Evolutionary conservation across 1,140 invertebrate genomes (phyloP).

Genomic region (Lordiphosa stackelbergi): DNA sequence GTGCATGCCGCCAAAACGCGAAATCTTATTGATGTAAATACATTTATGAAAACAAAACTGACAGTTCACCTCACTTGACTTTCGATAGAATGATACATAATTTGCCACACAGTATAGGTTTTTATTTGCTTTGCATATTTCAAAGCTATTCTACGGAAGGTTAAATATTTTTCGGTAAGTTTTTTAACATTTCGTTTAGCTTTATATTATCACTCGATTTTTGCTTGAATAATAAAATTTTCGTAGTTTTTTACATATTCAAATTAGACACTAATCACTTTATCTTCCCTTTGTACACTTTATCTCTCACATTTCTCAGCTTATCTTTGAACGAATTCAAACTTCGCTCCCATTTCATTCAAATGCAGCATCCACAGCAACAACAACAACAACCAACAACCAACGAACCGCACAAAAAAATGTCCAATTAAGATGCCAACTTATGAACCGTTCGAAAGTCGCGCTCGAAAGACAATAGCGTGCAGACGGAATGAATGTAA

Average conservation of each 20-base stretch:
- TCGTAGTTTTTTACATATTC: too few relatives aligned
- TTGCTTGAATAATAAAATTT: not conserved
- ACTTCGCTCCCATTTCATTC: not conserved
- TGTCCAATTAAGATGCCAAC: constrained; percentile 21
- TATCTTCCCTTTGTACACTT: not conserved
- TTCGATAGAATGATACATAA: too few relatives aligned
- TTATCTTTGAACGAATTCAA: not conserved
- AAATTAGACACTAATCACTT: not conserved
- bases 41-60: too few relatives aligned
- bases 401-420: not conserved
- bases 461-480: constrained; percentile 31
- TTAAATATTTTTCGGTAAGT: too few relatives aligned
- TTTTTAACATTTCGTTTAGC: too few relatives aligned
- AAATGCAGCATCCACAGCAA: not conserved
- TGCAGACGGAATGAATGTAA: constrained; percentile 55
- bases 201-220: not conserved
- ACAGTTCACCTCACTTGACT: too few relatives aligned
- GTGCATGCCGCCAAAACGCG: too few relatives aligned
- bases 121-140: too few relatives aligned
- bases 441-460: constrained; percentile 28
- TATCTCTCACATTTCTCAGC: not conserved
- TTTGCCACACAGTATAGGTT: too few relatives aligned
- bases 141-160: too few relatives aligned
- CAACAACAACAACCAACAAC: not conserved
- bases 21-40: too few relatives aligned